phyloP scores from a whole-genome alignment of 1,140 invertebrate species.

The Eubasilissa regina region DNA sequence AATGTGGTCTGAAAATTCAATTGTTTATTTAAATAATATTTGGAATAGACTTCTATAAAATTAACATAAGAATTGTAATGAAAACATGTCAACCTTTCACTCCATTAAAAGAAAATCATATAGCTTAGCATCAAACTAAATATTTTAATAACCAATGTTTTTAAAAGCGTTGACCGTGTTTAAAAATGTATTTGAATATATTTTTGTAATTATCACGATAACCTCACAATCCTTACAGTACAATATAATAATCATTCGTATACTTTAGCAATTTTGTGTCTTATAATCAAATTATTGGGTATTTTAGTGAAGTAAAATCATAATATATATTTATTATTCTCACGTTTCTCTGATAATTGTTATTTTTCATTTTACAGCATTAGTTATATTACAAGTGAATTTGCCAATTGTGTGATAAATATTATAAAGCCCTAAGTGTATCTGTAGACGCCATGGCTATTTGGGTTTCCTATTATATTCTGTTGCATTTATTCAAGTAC shows the following conservation, averaged over 20 bases:
- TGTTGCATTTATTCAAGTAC: too few species aligned
- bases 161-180: constrained; percentile 26
- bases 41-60: too few species aligned
- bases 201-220: constrained; percentile 39
- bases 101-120: background rate
- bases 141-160: constrained; percentile 39
- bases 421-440: background rate
- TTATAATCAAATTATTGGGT: constrained; percentile 43
- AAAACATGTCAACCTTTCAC: too few species aligned
- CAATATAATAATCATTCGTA: constrained; percentile 45
- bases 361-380: background rate
- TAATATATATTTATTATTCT: constrained; percentile 7
- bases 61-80: too few species aligned
- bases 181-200: constrained; percentile 36
- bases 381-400: constrained; percentile 6
- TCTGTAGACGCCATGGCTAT: too few species aligned
- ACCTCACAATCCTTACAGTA: constrained; percentile 46
- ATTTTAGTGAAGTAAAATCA: constrained; percentile 32
- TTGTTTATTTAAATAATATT: too few species aligned
- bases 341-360: background rate
- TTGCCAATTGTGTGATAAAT: constrained; percentile 1
- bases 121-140: constrained; percentile 8
- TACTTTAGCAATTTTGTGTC: constrained; percentile 42
- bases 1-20: too few species aligned
- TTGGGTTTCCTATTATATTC: too few species aligned